Conservation (phyloP, 2,888 invertebrate genomes). For the Agrotis segetum region DNA sequence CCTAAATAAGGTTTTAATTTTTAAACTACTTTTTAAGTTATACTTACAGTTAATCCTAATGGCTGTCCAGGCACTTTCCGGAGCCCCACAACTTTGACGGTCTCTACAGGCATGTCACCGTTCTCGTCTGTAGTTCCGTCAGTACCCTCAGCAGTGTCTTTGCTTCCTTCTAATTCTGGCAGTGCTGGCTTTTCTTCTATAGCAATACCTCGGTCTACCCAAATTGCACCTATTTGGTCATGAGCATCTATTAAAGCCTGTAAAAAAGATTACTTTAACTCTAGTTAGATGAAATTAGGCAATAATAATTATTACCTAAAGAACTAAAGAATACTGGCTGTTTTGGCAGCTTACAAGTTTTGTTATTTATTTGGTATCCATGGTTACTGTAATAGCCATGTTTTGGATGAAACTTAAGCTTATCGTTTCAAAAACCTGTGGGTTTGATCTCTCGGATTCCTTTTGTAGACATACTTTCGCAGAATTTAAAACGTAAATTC, state of each 20-base stretch:
- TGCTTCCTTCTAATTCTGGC: conserved; percentile 76
- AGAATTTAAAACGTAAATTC: no score
- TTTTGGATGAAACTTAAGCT: no score
- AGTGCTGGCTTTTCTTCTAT: conserved; percentile 84
- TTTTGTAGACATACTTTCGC: no score
- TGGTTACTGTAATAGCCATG: conserved; percentile 31
- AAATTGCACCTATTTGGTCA: conserved; percentile 95
- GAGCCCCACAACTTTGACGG: conserved; percentile 96
- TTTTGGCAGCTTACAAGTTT: not conserved
- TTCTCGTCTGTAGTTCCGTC: conserved; percentile 84
- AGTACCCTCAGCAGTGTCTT: conserved; percentile 75
- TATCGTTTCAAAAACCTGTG: no score
- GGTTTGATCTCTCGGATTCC: no score
- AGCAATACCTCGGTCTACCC: conserved; percentile 89
- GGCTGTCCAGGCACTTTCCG: conserved; percentile 97
- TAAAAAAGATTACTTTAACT: conserved; percentile 52
- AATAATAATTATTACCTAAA: not conserved
- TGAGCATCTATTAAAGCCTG: conserved; percentile 96
- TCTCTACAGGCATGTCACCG: conserved; percentile 94
- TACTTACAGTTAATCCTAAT: conserved; percentile 94
- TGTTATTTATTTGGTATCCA: conserved; percentile 30
- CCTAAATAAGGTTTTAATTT: not conserved
- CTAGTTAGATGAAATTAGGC: not conserved
- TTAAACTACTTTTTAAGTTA: conserved; percentile 12
- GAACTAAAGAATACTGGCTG: not conserved